phyloP scores from a whole-genome alignment of 2,113 vertebrate genomes.

The Nesogale talazaci region DNA sequence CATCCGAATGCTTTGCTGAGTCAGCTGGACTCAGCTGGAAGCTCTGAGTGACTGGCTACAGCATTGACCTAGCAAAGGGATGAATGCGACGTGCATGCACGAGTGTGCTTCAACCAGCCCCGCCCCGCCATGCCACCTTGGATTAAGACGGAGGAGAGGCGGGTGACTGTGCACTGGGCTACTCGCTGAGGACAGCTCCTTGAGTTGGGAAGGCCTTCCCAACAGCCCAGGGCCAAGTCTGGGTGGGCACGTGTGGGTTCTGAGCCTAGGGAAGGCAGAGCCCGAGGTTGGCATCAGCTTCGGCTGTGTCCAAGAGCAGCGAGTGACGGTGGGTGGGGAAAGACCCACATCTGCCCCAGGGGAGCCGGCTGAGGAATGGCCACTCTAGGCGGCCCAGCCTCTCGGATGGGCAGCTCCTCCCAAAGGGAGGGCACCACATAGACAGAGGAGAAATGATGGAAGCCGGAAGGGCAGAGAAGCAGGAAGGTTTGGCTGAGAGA shows the following conservation, averaged over 20 bases:
- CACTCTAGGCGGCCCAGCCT: neutral
- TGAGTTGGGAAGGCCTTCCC: neutral
- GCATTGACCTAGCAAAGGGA: slow-evolving; percentile 17
- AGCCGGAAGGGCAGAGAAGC: neutral
- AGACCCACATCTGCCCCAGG: neutral
- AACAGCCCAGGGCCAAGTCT: neutral
- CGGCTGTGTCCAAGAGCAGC: rapidly evolving
- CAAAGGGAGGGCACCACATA: neutral
- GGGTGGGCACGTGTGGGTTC: neutral
- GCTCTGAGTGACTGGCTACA: neutral
- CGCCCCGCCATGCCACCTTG: too few species aligned
- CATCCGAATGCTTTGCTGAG: neutral
- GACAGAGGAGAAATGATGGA: neutral
- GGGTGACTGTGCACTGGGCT: neutral
- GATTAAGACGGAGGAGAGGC: rapidly evolving
- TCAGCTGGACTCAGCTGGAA: neutral
- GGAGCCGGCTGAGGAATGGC: neutral
- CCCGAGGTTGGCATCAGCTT: neutral
- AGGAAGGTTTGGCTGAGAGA: neutral
- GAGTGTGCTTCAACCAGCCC: neutral
- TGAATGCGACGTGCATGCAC: neutral
- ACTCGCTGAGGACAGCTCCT: neutral
- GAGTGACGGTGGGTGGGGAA: neutral
- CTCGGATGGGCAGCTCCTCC: neutral
- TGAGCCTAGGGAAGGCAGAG: neutral